Percentiles rank a stretch among this genome's conserved stretches.
Evolutionary conservation across 2,888 invertebrate genomes (phyloP).

Genomic region (Molanna angustata): DNA sequence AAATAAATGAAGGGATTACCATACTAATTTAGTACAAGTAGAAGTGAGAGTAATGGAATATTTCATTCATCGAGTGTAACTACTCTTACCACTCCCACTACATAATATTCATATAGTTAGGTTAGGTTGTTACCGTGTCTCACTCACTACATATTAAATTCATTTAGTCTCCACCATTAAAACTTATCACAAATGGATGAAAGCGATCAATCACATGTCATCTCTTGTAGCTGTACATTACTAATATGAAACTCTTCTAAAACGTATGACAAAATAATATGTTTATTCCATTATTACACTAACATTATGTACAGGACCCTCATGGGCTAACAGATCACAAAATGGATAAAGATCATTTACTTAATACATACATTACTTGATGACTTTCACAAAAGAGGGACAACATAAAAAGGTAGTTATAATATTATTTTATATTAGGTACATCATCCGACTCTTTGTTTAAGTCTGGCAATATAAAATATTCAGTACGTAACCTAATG

Average conservation of each 20-base stretch:
- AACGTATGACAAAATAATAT: constrained; percentile 33
- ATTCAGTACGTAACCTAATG: neutral
- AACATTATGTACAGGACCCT: constrained; percentile 34
- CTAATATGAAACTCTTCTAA: constrained; percentile 43
- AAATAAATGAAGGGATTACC: neutral
- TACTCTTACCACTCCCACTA: no score
- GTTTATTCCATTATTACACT: constrained; percentile 32
- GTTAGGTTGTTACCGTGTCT: constrained; percentile 42
- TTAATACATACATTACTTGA: neutral
- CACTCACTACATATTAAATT: constrained; percentile 9
- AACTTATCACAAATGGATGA: constrained; percentile 44
- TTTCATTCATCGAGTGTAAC: no score
- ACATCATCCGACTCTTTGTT: neutral
- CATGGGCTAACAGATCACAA: constrained; percentile 29
- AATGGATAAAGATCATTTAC: constrained; percentile 29
- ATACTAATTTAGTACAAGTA: constrained; percentile 45
- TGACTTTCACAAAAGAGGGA: neutral
- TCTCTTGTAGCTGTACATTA: constrained; percentile 51
- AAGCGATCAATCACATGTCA: constrained; percentile 54
- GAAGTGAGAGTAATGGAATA: constrained; percentile 47
- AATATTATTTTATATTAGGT: no score
- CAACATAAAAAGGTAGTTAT: neutral
- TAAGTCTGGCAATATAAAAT: neutral
- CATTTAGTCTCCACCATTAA: constrained; percentile 23
- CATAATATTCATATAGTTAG: no score